Evolutionary conservation across 2,113 vertebrate genomes (phyloP).

Genomic region (Lanius ludovicianus): DNA sequence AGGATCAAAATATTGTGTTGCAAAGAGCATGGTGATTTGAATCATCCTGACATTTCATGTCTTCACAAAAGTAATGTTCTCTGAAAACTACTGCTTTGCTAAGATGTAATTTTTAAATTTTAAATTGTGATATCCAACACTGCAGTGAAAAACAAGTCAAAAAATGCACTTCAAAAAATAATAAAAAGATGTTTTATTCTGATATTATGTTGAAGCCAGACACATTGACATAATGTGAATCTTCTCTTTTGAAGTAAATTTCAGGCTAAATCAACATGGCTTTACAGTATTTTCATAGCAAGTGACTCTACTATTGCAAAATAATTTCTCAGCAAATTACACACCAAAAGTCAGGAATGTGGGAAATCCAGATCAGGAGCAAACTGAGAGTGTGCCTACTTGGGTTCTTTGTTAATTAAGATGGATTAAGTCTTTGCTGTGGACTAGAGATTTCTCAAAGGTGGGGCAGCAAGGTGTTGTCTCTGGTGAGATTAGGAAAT

Average conservation of each 20-base stretch:
- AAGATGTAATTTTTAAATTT: not conserved
- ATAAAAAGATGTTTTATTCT: not conserved
- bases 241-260: not conserved
- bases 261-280: not conserved
- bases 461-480: not conserved
- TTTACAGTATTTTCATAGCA: not conserved
- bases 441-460: not conserved
- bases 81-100: not conserved
- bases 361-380: not conserved
- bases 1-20: not conserved
- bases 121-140: not conserved
- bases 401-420: not conserved
- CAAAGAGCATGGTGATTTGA: not conserved
- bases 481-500: conserved; percentile 28
- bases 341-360: not conserved
- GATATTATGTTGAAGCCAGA: not conserved
- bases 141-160: not conserved
- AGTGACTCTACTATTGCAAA: not conserved
- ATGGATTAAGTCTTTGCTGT: not conserved
- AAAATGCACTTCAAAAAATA: not conserved
- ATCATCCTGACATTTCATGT: not conserved
- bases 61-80: not conserved
- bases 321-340: not conserved
- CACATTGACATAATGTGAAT: not conserved
- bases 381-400: not conserved